These are phyloP conservation scores for Eupsilia transversa DNA, from an alignment of 2,888 invertebrate species.

Conservation along the genomic window DNA sequence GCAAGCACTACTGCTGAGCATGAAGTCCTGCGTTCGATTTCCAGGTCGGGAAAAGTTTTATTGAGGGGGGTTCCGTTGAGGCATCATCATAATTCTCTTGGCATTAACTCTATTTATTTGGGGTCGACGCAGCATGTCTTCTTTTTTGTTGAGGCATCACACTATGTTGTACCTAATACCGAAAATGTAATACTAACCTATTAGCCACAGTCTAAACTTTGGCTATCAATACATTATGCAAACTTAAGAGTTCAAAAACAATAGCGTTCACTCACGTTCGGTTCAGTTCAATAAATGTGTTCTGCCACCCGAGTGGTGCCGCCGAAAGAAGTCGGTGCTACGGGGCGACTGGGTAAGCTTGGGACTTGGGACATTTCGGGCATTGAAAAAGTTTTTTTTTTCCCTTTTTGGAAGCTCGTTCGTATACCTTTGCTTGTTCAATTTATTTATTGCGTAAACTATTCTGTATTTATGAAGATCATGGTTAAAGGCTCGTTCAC, in stretches of 20 bases:
- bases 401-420: background rate
- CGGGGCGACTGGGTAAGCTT: conserved; percentile 16
- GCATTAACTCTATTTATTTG: background rate
- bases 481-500: too few species aligned
- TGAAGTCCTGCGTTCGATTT: too few species aligned
- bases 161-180: background rate
- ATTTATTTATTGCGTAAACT: background rate
- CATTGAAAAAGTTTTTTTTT: background rate
- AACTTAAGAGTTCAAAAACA: conserved; percentile 63
- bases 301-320: conserved; percentile 65
- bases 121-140: background rate
- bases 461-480: background rate
- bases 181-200: conserved; percentile 14
- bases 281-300: conserved; percentile 72
- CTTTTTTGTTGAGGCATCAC: background rate
- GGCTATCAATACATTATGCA: conserved; percentile 61
- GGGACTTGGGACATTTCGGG: conserved; percentile 42
- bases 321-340: conserved; percentile 67
- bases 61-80: too few species aligned
- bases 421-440: background rate
- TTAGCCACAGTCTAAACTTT: conserved; percentile 38
- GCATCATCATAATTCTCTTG: too few species aligned
- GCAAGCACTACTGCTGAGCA: too few species aligned
- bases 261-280: conserved; percentile 72
- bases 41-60: too few species aligned